Evolutionary conservation across 2,888 invertebrate species (phyloP).

Genomic region (Rotaria sp.): DNA sequence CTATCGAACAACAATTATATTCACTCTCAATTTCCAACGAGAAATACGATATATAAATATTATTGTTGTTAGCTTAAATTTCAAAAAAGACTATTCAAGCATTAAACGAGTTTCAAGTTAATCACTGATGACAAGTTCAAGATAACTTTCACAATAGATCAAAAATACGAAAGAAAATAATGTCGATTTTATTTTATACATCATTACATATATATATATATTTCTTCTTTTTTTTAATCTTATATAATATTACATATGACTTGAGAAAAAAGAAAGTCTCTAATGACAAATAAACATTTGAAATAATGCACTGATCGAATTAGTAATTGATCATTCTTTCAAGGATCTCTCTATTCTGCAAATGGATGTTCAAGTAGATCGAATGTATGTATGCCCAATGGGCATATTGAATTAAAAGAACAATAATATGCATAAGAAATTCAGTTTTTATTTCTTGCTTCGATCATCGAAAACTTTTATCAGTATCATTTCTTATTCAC

Average conservation of each 20-base stretch:
- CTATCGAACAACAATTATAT: neutral
- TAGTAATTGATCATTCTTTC: constrained; percentile 8
- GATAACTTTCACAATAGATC: neutral
- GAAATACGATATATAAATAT: neutral
- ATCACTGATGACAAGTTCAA: neutral
- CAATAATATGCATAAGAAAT: neutral
- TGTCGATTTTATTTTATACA: neutral
- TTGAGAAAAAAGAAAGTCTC: neutral
- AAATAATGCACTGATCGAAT: constrained; percentile 6
- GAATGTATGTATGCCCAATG: neutral
- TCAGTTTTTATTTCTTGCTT: neutral
- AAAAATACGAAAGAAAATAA: neutral
- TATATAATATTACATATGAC: neutral
- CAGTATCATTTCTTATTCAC: neutral
- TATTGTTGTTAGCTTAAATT: neutral
- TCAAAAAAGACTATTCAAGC: neutral
- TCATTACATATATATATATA: neutral
- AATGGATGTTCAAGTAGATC: constrained; percentile 13
- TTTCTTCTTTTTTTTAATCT: neutral
- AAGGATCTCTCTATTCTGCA: neutral
- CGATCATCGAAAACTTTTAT: too few relatives aligned
- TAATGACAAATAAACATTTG: neutral
- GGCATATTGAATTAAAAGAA: neutral
- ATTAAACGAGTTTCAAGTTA: neutral
- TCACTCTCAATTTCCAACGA: neutral